A percentile compares a stretch with the other conserved stretches of the same genome.
These are phyloP conservation scores for Acanthis flammea DNA, from an alignment of 2,797 vertebrate genomes.

Conservation along the genomic window DNA sequence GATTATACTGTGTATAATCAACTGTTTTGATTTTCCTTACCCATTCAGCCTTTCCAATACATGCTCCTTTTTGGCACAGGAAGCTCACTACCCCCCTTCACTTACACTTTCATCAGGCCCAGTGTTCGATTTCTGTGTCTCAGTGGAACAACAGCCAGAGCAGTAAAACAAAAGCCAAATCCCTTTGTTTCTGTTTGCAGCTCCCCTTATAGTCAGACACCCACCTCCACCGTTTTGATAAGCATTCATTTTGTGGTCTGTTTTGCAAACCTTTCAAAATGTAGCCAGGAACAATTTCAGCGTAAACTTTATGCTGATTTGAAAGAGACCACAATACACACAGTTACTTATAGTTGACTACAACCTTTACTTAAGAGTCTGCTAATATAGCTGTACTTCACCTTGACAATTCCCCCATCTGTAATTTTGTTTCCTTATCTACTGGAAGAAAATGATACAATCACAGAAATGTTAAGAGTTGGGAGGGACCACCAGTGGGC, in stretches of 20 bases:
- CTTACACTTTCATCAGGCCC: not conserved
- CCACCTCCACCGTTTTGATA: not conserved
- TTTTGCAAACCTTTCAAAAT: not conserved
- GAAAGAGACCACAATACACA: not conserved
- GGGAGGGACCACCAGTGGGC: not conserved
- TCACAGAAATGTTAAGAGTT: not conserved
- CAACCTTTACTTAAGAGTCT: not conserved
- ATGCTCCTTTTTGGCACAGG: not conserved
- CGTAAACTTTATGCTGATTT: not conserved
- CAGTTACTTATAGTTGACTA: accelerated
- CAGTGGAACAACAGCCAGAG: not conserved
- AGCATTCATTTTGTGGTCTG: not conserved
- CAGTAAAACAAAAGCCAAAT: not conserved
- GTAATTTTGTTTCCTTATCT: not conserved
- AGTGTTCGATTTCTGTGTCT: not conserved
- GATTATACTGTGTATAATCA: no score
- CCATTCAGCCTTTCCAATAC: not conserved
- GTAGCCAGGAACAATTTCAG: not conserved
- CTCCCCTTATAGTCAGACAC: not conserved
- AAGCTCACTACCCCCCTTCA: not conserved
- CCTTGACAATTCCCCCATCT: not conserved
- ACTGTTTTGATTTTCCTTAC: not conserved
- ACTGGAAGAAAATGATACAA: not conserved
- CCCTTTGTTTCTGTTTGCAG: not conserved
- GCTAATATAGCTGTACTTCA: not conserved